Conservation (phyloP, 2,888 invertebrate genomes). For the Cartodere bifasciata region DNA sequence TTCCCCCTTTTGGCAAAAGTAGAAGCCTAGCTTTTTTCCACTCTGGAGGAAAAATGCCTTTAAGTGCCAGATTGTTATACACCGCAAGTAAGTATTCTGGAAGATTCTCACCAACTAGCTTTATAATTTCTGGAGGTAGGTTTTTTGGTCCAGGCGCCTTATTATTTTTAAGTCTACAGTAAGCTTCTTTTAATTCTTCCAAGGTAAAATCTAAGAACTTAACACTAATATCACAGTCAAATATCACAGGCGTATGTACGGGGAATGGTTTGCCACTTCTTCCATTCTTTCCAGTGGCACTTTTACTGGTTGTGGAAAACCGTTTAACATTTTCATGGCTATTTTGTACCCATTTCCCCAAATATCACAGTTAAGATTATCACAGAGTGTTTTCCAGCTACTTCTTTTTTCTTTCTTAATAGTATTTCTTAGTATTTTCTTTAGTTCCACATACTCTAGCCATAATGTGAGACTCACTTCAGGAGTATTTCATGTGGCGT, state of each 20-base stretch:
- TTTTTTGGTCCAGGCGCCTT: constrained; percentile 1
- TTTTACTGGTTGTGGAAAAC: constrained; percentile 1
- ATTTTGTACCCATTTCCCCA: background rate
- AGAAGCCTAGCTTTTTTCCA: constrained; percentile 10
- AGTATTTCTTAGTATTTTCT: background rate
- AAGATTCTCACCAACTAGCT: background rate
- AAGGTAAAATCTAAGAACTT: background rate
- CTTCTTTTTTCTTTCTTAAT: background rate
- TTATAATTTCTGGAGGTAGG: background rate
- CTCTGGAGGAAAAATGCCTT: constrained; percentile 3
- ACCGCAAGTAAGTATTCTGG: background rate
- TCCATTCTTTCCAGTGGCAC: background rate
- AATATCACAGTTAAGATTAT: background rate
- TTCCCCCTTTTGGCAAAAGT: constrained; percentile 9
- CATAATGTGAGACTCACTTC: background rate
- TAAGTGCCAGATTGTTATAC: background rate
- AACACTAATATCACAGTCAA: background rate
- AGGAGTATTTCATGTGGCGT: background rate
- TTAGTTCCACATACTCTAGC: background rate
- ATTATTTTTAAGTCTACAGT: background rate
- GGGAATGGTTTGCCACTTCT: constrained; percentile 1
- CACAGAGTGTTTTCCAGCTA: constrained; percentile 1
- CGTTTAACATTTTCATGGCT: background rate
- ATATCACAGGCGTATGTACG: background rate
- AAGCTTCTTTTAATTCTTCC: background rate